Conservation (phyloP, 2,888 invertebrate genomes). For the Odiellus spinosus region DNA sequence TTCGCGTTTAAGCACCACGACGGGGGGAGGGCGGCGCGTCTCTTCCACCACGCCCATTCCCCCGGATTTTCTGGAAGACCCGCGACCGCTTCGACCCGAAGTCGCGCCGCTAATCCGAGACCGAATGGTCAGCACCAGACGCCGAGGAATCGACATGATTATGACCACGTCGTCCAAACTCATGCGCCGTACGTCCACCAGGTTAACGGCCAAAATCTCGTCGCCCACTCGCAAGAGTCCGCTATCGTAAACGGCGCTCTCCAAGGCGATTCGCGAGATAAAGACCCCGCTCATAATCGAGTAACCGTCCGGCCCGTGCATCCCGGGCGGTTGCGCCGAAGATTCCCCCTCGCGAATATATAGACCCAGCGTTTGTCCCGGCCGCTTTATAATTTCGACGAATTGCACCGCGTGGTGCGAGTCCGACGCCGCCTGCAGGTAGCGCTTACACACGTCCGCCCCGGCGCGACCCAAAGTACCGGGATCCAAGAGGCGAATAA, state of each 20-base stretch:
- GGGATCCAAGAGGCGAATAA: conserved; percentile 74
- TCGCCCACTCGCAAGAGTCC: conserved; percentile 91
- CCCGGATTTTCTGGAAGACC: conserved; percentile 4
- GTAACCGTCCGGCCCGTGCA: conserved; percentile 51
- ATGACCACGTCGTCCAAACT: conserved; percentile 97
- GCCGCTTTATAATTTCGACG: conserved; percentile 96
- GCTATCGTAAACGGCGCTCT: conserved; percentile 92
- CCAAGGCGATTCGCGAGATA: conserved; percentile 87
- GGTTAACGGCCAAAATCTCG: conserved; percentile 93
- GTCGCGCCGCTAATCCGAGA: conserved; percentile 34
- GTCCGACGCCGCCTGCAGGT: conserved; percentile 37
- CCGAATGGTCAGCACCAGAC: conserved; percentile 81
- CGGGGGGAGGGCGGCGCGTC: conserved; percentile 51
- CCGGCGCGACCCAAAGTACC: conserved; percentile 73
- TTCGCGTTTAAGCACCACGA: conserved; percentile 72
- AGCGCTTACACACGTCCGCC: conserved; percentile 70
- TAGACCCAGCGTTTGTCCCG: conserved; percentile 92
- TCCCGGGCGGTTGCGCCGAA: not conserved
- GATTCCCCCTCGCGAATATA: conserved; percentile 78
- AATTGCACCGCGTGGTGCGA: conserved; percentile 32
- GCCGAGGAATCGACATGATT: conserved; percentile 95
- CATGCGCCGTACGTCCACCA: conserved; percentile 95
- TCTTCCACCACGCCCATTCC: conserved; percentile 20
- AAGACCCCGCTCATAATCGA: conserved; percentile 92
- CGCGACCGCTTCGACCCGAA: conserved; percentile 15